Conservation (phyloP, 2,797 vertebrate genomes). For the Limosa lapponica region DNA sequence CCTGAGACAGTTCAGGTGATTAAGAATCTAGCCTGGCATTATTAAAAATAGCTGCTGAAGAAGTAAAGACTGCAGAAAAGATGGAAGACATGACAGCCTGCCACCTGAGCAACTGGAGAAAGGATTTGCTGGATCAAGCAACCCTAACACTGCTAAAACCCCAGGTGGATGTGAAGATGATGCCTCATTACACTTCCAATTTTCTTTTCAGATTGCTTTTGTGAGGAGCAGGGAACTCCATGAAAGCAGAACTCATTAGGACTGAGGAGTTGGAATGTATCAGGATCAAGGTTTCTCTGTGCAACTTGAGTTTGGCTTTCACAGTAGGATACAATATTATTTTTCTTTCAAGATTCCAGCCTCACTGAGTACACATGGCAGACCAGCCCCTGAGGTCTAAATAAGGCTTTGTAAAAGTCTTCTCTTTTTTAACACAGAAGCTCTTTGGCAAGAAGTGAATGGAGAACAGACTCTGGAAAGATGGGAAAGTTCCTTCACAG, state of each 20-base stretch:
- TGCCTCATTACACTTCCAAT: neutral
- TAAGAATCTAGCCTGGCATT: neutral
- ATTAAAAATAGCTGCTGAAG: constrained; percentile 10
- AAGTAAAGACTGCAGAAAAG: neutral
- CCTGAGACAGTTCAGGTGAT: neutral
- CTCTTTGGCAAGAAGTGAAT: neutral
- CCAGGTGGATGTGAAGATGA: neutral
- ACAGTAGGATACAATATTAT: neutral
- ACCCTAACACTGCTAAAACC: neutral
- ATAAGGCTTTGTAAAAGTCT: neutral
- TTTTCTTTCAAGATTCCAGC: neutral
- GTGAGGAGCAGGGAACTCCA: neutral
- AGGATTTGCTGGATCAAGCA: neutral
- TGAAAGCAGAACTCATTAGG: neutral
- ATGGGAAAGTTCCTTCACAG: neutral
- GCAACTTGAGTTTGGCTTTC: neutral
- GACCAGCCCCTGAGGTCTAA: neutral
- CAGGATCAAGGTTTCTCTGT: neutral
- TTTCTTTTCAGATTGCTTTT: neutral
- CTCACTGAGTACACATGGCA: neutral
- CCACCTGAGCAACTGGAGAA: neutral
- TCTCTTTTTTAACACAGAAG: neutral
- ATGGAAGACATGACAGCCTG: neutral
- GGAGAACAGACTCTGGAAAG: neutral
- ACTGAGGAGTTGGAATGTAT: neutral